These are phyloP conservation scores for Congeria kusceri DNA, from an alignment of 2,888 invertebrate species.

Conservation along the genomic window DNA sequence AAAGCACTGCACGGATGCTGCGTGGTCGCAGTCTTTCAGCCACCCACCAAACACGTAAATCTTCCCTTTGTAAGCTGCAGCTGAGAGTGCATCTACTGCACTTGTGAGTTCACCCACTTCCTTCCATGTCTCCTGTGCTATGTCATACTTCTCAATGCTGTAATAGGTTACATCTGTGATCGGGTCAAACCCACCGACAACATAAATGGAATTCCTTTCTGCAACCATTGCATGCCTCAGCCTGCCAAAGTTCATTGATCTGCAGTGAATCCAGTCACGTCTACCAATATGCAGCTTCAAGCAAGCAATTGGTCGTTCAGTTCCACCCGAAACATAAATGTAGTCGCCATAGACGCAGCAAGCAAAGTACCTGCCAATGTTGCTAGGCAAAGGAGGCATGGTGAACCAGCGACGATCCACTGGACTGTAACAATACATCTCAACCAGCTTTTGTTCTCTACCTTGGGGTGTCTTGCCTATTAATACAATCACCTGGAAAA, in stretches of 20 bases:
- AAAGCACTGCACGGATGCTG: slow-evolving; percentile 62
- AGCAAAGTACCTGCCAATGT: slow-evolving; percentile 64
- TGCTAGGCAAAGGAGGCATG: slow-evolving; percentile 59
- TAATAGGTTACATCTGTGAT: slow-evolving; percentile 62
- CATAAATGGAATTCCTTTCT: slow-evolving; percentile 58
- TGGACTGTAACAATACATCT: slow-evolving; percentile 64
- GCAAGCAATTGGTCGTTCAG: slow-evolving; percentile 62
- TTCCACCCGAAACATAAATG: slow-evolving; percentile 64
- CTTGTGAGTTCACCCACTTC: slow-evolving; percentile 61
- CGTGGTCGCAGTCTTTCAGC: slow-evolving; percentile 63
- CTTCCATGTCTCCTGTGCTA: slow-evolving; percentile 66
- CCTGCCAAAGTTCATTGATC: slow-evolving; percentile 64
- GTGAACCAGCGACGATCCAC: slow-evolving; percentile 63
- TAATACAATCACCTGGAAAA: slow-evolving; percentile 60
- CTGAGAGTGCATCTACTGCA: slow-evolving; percentile 64
- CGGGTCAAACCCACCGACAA: slow-evolving; percentile 64
- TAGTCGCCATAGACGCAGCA: slow-evolving; percentile 65
- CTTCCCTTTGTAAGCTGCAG: slow-evolving; percentile 59
- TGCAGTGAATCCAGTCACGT: slow-evolving; percentile 64
- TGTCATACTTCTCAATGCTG: slow-evolving; percentile 62
- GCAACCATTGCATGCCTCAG: slow-evolving; percentile 63
- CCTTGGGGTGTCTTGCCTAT: slow-evolving; percentile 66
- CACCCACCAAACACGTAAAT: slow-evolving; percentile 65
- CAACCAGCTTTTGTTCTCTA: slow-evolving; percentile 61
- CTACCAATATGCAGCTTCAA: slow-evolving; percentile 59